Conservation (phyloP, 2,113 vertebrate species). For the Misgurnus mizolepis region DNA sequence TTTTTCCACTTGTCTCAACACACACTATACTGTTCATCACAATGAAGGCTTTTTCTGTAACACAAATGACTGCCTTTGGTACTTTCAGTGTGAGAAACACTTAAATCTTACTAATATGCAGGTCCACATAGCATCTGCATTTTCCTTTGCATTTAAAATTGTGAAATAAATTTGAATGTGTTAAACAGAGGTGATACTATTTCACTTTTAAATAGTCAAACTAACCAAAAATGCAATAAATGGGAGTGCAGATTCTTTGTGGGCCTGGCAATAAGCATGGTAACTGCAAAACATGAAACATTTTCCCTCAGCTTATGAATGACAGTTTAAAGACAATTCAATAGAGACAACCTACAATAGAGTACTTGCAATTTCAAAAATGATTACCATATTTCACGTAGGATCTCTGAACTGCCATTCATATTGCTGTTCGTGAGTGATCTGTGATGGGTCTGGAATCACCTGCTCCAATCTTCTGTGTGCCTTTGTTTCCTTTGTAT, state of each 20-base stretch:
- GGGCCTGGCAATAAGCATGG: background rate
- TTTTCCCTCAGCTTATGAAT: conserved; percentile 50
- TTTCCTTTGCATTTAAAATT: too few species aligned
- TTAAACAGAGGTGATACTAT: too few species aligned
- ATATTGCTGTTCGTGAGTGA: conserved; percentile 51
- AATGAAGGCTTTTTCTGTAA: conserved; percentile 8
- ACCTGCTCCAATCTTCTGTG: conserved; percentile 64
- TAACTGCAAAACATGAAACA: conserved; percentile 43
- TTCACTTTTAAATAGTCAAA: too few species aligned
- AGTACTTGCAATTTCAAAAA: background rate
- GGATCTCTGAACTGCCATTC: conserved; percentile 61
- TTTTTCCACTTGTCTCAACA: conserved; percentile 5
- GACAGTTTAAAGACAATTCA: conserved; percentile 59
- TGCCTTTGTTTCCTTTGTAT: conserved; percentile 50
- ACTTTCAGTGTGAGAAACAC: background rate
- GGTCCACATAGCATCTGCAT: too few species aligned
- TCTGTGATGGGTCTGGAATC: conserved; percentile 68
- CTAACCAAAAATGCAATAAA: too few species aligned
- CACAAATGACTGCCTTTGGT: background rate
- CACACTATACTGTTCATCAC: background rate
- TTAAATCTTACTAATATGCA: background rate
- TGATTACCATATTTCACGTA: background rate
- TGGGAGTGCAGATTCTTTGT: too few species aligned
- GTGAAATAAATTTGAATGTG: too few species aligned
- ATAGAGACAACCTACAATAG: background rate